Conservation (phyloP, 2,888 invertebrate genomes). For the Orchesella flavescens region DNA sequence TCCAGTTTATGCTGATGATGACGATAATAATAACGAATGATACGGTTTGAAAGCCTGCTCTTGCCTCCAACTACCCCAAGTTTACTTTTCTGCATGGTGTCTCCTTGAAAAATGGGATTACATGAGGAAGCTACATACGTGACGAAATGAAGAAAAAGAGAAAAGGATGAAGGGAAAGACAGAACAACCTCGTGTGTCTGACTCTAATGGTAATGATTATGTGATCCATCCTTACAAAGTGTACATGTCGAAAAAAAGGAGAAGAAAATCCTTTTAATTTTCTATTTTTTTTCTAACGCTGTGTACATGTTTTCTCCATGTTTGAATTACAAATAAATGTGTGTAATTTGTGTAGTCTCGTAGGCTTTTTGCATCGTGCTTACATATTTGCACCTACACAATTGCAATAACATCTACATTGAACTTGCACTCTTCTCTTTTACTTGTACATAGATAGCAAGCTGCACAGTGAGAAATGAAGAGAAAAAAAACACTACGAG, state of each 20-base stretch:
- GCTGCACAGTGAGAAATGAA: not conserved
- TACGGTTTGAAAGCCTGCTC: not conserved
- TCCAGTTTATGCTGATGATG: conserved; percentile 7
- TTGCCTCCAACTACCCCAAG: not conserved
- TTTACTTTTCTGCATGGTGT: not conserved
- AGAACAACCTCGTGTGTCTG: conserved; percentile 3
- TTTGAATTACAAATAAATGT: not conserved
- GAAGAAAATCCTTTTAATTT: conserved; percentile 22
- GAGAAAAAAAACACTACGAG: not conserved
- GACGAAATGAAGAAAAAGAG: not conserved
- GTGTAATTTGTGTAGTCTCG: not conserved
- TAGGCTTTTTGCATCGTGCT: not conserved
- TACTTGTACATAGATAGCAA: not conserved
- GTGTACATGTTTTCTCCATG: not conserved
- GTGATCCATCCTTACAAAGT: conserved; percentile 32
- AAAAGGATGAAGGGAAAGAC: conserved; percentile 7
- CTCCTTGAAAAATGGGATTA: conserved; percentile 28
- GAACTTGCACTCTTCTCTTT: not conserved
- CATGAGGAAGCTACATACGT: not conserved
- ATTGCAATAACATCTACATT: not conserved
- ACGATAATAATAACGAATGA: conserved; percentile 1
- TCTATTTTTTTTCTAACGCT: not conserved
- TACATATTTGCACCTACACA: not conserved
- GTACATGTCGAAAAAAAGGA: conserved; percentile 9
- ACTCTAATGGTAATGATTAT: conserved; percentile 56